Base-by-base conservation (phyloP, 2,888 invertebrate genomes). In the Heliconius cydno region DNA sequence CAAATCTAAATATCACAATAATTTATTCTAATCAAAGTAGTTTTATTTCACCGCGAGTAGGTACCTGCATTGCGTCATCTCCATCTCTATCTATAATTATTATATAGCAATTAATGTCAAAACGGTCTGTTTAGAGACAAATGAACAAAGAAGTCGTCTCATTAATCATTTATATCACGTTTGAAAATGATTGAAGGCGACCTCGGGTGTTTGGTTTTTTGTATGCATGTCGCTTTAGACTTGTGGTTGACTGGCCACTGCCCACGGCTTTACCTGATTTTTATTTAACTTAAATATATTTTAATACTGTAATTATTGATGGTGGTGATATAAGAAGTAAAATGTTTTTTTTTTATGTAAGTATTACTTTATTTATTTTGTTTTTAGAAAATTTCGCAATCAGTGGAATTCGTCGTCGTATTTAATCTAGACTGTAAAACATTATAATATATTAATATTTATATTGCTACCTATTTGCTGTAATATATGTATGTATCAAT, bases 101-200 rank as follows among this genome's bases (percentile, higher is more conserved):
- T 90, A 89, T 86, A 88, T 84, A 87, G 89, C 88, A 91, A 92
- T 92, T 92, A 92, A 90, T 87, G 89, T 91, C 89, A 84, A 85
- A 85, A 85, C 84, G 85, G 84, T 86, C 87, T 87, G 87, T 88
- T 82, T 84, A 86, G 90, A 92, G 92, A 92, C 91, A 91, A 89
- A 92, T 89, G 91, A 88, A 91, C 87, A 87, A 86, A 87, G 87
- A 89, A 86, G 85, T 88, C 84, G 83, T 82, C 82, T 84, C 90
- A 92, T 93, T 90, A 92, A 93, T 93, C 91, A 91, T 85, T 92
- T 92, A 90, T 92, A 93, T 93, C 91, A 91, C 84, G 65, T 78
- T 63, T 68, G 78, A 81, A 80, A 81, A 73, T 78, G 81, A 83
- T 78, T 76, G 82, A 76, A 81, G 68, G 78, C 78, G 82, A 82